Evolutionary conservation across 2,797 vertebrate species (phyloP).

Genomic region (Lerista edwardsae): DNA sequence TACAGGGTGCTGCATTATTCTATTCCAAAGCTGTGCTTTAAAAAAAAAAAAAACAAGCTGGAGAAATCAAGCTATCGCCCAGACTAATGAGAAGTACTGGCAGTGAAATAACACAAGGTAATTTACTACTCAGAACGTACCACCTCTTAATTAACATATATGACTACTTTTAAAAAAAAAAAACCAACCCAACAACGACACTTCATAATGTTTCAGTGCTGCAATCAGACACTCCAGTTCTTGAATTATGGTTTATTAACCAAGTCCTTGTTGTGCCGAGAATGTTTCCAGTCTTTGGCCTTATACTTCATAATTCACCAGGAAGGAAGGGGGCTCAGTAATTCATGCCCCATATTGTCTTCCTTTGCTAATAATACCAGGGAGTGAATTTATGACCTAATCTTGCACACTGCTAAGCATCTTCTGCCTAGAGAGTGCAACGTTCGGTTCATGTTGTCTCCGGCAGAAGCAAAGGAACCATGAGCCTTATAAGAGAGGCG

Average conservation of each 20-base stretch:
- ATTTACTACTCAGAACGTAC: slow-evolving; percentile 23
- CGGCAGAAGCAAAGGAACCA: not conserved
- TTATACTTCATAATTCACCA: slow-evolving; percentile 72
- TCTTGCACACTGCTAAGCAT: slow-evolving; percentile 42
- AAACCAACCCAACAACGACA: not conserved
- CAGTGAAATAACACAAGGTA: not conserved
- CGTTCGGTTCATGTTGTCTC: not conserved
- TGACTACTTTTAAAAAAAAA: slow-evolving; percentile 9
- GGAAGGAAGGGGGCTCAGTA: slow-evolving; percentile 63
- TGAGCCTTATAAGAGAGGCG: not conserved
- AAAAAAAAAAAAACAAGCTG: not conserved
- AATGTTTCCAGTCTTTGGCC: slow-evolving; percentile 63
- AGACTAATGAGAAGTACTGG: slow-evolving; percentile 14
- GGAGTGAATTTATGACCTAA: slow-evolving; percentile 58
- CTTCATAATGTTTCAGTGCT: slow-evolving; percentile 48
- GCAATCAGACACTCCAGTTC: slow-evolving; percentile 36
- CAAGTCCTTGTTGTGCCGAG: slow-evolving; percentile 58
- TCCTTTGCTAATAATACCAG: slow-evolving; percentile 52
- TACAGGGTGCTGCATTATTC: accelerated
- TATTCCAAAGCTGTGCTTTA: not conserved
- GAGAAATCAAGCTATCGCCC: slow-evolving; percentile 10
- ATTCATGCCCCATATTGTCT: slow-evolving; percentile 65
- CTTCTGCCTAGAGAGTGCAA: slow-evolving; percentile 48
- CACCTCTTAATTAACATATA: slow-evolving; percentile 50
- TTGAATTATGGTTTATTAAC: slow-evolving; percentile 73